Evolutionary conservation across 2,888 invertebrate species (phyloP), one percentile per base, ranked within the genome.

Genomic region (Platycnemis pennipes): DNA sequence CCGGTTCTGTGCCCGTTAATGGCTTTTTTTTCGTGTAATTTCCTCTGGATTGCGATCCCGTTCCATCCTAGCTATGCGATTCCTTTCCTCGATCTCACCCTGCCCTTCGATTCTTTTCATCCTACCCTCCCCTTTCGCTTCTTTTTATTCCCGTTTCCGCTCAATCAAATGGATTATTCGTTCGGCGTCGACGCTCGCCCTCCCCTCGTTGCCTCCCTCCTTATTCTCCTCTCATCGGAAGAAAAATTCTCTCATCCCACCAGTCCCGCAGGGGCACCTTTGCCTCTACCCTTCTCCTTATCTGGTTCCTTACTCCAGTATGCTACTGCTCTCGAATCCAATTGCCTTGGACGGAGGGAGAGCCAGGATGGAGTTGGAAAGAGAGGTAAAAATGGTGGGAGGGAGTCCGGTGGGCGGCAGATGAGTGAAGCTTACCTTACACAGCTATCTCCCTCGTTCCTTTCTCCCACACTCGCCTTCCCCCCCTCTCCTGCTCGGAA

Each of bases 111-210:
- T n/a, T n/a, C n/a, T n/a, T n/a, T n/a, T n/a, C 11, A 19, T 22
- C 49, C 88, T 22, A 37, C 53, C 7, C 56, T 3, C 89, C 26
- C 89, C 26, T 63, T 56, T 42, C 88, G 31, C 42, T 37, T 56
- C 89, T 56, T 56, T 89, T 53, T 31, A 46, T 53, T 37, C 37
- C 88, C 53, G 37, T 49, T 89, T 89, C 56, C 89, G 56, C 89
- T 89, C 89, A 89, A 89, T 89, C 89, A 89, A 89, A 53, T 89
- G 89, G 89, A 89, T 89, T 89, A 89, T 89, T 89, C 89, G 56
- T 53, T 56, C 42, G 89, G 89, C 42, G 56, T 56, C 56, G 56
- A 89, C 89, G 42, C 56, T 42, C 89, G 11, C 42, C 42, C 42
- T 44, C 42, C n/a, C 49, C 16, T 22, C 46, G 49, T 89, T 53